Base-by-base conservation (phyloP, 2,888 invertebrate genomes). In the Nemurella pictetii region DNA sequence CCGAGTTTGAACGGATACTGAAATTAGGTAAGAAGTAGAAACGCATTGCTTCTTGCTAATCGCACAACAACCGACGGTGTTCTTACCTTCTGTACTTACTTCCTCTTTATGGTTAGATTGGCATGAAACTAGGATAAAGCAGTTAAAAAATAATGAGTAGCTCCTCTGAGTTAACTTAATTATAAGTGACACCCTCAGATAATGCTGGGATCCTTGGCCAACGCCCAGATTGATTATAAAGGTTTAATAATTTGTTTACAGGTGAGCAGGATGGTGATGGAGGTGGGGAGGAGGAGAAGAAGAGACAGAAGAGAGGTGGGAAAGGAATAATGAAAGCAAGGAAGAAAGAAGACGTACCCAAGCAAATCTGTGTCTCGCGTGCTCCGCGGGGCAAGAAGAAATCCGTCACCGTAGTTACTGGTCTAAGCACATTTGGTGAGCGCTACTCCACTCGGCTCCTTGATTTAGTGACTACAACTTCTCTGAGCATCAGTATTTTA, bases 361-460 rank as follows among this genome's bases (percentile, higher is more conserved):
- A 96, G 89, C 93, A 96, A 90, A 95, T 97, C 78, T 95, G 95
- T 89, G 93, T 98, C 1, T 97, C 96, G 0, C 93, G 97, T 89
- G 96, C 97, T 87, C 98, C 98, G 27, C 93, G 99, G 88, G 99
- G 99, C 86, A 99, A 99, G 90, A 99, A 99, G 94, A 99, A 99
- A 93, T 98, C 96, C 75, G 98, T 99, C 0, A 99, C 99, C 1
- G 97, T 99, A 20, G 97, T 99, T 0, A 97, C 97, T 77, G 99
- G 99, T 72, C 92, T 99, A 78, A 97, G 95, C 89, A 96, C 97
- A 87, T 99, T 97, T 92, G 98, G 98, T 97, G 91, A 89, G 88
- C 87, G 15, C 35, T 27, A n/a, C n/a, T n/a, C n/a, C n/a, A n/a
- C n/a, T n/a, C n/a, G n/a, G n/a, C n/a, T n/a, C n/a, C n/a, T n/a